These are phyloP conservation scores for Lophotis ruficrista DNA, from an alignment of 2,113 vertebrate species.

Conservation along the genomic window DNA sequence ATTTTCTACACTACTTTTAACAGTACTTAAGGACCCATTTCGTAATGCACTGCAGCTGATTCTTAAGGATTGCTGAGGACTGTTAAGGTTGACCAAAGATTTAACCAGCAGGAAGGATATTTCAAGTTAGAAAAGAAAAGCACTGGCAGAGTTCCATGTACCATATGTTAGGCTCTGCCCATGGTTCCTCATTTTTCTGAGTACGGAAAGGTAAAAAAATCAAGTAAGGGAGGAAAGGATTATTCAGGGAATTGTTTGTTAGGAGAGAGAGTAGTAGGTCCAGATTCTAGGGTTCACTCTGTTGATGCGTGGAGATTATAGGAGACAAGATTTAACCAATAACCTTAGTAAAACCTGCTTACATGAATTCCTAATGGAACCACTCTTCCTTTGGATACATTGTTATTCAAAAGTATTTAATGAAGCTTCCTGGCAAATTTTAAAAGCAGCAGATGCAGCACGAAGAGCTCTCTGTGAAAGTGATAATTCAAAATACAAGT, in stretches of 20 bases:
- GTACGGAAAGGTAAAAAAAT: neutral
- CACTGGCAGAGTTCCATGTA: neutral
- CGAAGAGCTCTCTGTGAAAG: neutral
- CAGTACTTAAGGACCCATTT: neutral
- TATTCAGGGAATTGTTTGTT: neutral
- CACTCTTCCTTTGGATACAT: neutral
- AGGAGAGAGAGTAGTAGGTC: neutral
- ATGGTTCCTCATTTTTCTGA: neutral
- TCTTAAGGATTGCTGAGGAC: neutral
- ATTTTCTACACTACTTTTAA: neutral
- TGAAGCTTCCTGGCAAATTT: neutral
- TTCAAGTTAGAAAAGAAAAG: neutral
- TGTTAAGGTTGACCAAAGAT: conserved; percentile 3
- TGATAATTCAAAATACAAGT: neutral
- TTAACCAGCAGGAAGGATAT: conserved; percentile 8
- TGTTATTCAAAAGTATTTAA: neutral
- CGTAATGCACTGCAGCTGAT: neutral
- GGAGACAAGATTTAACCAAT: neutral
- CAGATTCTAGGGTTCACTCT: neutral
- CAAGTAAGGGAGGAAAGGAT: neutral
- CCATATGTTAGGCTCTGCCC: neutral
- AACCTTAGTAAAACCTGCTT: neutral
- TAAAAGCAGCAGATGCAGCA: neutral
- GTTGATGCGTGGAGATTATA: neutral
- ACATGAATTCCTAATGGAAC: neutral